Evolutionary conservation across 2,888 invertebrate genomes (phyloP), one percentile per base, ranked within the genome.

Genomic region (Dysmachus trigonus): DNA sequence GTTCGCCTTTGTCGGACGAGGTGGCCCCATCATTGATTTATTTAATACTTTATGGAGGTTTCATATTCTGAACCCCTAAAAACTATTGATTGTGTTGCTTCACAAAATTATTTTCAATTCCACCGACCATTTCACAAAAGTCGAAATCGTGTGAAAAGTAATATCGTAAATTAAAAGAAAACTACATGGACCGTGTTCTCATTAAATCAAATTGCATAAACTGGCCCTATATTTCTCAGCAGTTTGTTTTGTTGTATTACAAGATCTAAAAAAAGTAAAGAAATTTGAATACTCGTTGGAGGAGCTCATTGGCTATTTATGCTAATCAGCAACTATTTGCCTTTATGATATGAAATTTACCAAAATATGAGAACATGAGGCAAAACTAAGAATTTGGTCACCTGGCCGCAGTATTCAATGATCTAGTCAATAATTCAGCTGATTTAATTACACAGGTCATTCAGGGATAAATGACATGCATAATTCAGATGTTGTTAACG

Each of bases 401-500:
- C 79, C 79, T 79, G 51, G 31, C 41, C 79, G 62, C 62, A 62
- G 35, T 38, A 62, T 62, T 82, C 82, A 82, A 82, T 82, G 53
- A 82, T 82, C 62, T 71, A 82, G 82, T 82, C 82, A 82, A 82
- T 82, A 82, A 82, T 82, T 82, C 82, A 82, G 22, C 82, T 82
- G 82, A 82, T 82, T 82, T 82, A 82, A 82, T 82, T 82, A 82
- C 71, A 82, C 62, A 62, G 82, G 82, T 82, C 82, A 82, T 62
- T 35, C 62, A 27, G 62, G 62, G 82, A 82, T 82, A 82, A 82
- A 82, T 82, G 53, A 62, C 71, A 62, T 82, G 82, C 82, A 82
- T 82, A 82, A 82, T 82, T 82, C 71, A 82, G 51, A 82, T 82
- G 82, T 82, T 82, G 82, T 82, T 82, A 82, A 82, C 82, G 71